These are phyloP conservation scores for Chaetodon auriga DNA, from an alignment of 2,113 vertebrate genomes.

Conservation along the genomic window DNA sequence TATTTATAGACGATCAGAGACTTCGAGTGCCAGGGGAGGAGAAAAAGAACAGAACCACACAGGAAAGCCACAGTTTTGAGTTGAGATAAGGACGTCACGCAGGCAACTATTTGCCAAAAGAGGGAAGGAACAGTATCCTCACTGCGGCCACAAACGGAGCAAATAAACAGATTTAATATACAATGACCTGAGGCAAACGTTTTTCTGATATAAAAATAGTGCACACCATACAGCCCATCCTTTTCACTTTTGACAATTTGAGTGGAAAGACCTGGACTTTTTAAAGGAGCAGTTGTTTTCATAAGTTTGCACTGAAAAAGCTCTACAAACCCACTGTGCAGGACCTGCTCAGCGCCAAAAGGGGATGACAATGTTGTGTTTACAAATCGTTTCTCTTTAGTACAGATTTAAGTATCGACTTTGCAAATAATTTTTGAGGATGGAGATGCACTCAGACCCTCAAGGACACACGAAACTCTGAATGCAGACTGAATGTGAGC, in stretches of 20 bases:
- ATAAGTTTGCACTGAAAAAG: neutral
- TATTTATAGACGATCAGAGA: conserved; percentile 51
- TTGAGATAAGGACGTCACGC: conserved; percentile 49
- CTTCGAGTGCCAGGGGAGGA: conserved; percentile 45
- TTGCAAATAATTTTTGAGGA: too few relatives aligned
- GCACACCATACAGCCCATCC: neutral
- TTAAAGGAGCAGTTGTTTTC: neutral
- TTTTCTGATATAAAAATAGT: neutral
- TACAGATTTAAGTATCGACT: too few relatives aligned
- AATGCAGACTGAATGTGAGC: too few relatives aligned
- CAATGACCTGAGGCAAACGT: neutral
- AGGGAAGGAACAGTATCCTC: conserved; percentile 60
- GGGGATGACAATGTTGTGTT: too few relatives aligned
- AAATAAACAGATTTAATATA: neutral
- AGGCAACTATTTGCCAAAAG: conserved; percentile 43
- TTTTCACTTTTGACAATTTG: neutral
- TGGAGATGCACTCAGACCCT: too few relatives aligned
- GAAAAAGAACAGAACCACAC: conserved; percentile 62
- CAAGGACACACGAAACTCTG: too few relatives aligned
- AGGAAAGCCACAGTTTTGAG: conserved; percentile 64
- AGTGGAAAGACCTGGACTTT: neutral
- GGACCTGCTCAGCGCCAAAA: too few relatives aligned
- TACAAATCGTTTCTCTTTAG: too few relatives aligned
- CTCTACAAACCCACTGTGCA: too few relatives aligned
- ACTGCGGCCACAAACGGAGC: neutral